A percentile compares a stretch with the other conserved stretches of the same genome.
Evolutionary conservation across 2,888 invertebrate species (phyloP).

Genomic region (Drosophila hamatofila): DNA sequence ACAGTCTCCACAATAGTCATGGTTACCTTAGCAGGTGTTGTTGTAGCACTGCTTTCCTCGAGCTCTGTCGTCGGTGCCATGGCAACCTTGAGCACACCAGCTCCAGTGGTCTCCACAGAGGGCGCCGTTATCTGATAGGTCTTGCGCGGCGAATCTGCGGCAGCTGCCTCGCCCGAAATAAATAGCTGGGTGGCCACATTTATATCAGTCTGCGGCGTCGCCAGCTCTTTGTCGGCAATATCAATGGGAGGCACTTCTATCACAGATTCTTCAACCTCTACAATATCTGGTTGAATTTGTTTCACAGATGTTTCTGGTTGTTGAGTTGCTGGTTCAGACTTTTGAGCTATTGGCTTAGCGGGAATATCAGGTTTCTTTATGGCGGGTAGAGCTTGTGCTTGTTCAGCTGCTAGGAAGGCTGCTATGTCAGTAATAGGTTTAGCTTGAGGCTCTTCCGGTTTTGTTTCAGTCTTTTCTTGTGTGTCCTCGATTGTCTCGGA

Average conservation of each 20-base stretch:
- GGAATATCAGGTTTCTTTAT: not conserved
- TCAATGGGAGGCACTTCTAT: constrained; percentile 9
- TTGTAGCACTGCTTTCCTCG: constrained; percentile 23
- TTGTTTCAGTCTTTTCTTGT: constrained; percentile 24
- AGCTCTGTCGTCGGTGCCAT: constrained; percentile 52
- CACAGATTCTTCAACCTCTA: not conserved
- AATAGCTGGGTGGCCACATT: constrained; percentile 82
- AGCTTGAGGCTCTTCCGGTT: constrained; percentile 3
- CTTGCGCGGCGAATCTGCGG: constrained; percentile 68
- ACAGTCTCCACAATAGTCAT: constrained; percentile 83
- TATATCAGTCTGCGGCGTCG: constrained; percentile 60
- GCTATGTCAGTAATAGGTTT: constrained; percentile 36
- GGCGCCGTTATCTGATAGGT: constrained; percentile 82
- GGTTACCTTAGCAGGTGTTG: constrained; percentile 76
- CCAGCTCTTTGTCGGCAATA: constrained; percentile 1
- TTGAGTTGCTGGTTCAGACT: not conserved
- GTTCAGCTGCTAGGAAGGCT: constrained; percentile 40
- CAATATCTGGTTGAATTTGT: constrained; percentile 1
- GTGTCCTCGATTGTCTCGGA: constrained; percentile 14
- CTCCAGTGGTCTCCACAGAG: constrained; percentile 84
- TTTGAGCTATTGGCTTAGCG: constrained; percentile 2
- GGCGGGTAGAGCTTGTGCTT: constrained; percentile 15
- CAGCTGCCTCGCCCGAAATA: constrained; percentile 80
- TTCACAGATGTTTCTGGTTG: not conserved
- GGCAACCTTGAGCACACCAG: constrained; percentile 80